Conservation (phyloP, 1,140 invertebrate species). For the Drosophila subpulchrella region DNA sequence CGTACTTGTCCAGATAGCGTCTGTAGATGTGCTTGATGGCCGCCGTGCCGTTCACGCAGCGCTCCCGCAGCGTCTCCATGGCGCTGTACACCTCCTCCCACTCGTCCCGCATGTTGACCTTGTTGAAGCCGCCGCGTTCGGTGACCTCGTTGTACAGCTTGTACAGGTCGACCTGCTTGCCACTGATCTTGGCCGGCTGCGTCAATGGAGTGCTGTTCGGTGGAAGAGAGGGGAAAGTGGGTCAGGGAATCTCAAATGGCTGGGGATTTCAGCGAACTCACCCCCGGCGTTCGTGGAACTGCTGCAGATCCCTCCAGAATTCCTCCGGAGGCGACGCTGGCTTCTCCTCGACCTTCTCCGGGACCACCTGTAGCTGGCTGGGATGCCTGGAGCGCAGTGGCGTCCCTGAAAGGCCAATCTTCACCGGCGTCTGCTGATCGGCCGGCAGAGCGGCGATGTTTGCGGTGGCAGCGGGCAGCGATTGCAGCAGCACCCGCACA, state of each 20-base stretch:
- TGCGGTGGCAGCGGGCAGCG: slow-evolving; percentile 58
- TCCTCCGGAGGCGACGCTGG: slow-evolving; percentile 59
- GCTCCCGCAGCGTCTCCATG: slow-evolving; percentile 89
- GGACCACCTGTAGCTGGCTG: slow-evolving; percentile 26
- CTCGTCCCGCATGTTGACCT: slow-evolving; percentile 92
- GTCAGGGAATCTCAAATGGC: neutral
- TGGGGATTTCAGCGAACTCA: slow-evolving; percentile 85
- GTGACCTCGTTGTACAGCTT: slow-evolving; percentile 96
- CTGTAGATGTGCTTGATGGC: slow-evolving; percentile 95
- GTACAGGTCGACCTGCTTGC: slow-evolving; percentile 95
- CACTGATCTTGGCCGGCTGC: slow-evolving; percentile 92
- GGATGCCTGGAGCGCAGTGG: slow-evolving; percentile 66
- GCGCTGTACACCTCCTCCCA: slow-evolving; percentile 93
- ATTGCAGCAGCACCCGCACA: slow-evolving; percentile 66
- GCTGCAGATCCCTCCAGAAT: slow-evolving; percentile 92
- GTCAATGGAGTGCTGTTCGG: slow-evolving; percentile 90
- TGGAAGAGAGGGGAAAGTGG: neutral
- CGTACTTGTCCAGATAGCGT: slow-evolving; percentile 89
- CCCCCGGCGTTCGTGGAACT: slow-evolving; percentile 94
- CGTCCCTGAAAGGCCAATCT: slow-evolving; percentile 28
- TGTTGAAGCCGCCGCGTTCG: slow-evolving; percentile 95
- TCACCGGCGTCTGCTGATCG: slow-evolving; percentile 57
- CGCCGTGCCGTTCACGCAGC: slow-evolving; percentile 94
- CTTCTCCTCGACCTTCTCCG: slow-evolving; percentile 41
- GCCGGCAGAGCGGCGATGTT: slow-evolving; percentile 18